phyloP scores from a whole-genome alignment of 2,113 vertebrate species.

The Pandion haliaetus region DNA sequence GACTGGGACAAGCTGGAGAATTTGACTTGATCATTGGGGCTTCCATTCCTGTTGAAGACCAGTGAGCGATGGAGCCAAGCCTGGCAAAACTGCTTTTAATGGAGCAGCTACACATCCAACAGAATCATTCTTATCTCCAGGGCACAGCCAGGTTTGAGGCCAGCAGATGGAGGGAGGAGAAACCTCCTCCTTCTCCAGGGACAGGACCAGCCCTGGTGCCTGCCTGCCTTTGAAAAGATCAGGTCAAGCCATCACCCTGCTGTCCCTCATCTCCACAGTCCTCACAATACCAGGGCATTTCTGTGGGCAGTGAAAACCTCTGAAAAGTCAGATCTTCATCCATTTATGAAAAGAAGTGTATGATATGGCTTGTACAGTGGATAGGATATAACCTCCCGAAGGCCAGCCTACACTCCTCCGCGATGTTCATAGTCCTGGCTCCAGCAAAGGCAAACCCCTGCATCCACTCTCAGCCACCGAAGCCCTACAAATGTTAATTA shows the following conservation, averaged over 20 bases:
- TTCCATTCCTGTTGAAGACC: neutral
- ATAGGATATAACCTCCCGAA: neutral
- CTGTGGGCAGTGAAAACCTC: neutral
- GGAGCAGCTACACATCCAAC: neutral
- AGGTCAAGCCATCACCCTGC: neutral
- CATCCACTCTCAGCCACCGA: neutral
- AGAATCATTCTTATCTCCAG: neutral
- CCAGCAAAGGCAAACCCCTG: neutral
- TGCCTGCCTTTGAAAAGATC: neutral
- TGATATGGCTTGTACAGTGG: accelerated
- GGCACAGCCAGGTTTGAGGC: neutral
- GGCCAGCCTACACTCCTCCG: neutral
- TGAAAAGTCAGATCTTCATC: neutral
- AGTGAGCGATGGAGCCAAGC: neutral
- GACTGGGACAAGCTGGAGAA: neutral
- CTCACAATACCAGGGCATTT: neutral
- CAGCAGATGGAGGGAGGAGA: neutral
- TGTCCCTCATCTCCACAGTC: neutral
- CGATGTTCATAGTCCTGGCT: neutral
- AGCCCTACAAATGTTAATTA: neutral
- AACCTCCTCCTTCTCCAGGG: neutral
- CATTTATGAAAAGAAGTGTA: neutral
- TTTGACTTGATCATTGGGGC: accelerated
- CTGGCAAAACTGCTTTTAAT: neutral
- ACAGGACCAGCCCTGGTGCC: neutral